A percentile compares a stretch with the other conserved stretches of the same genome.
These are phyloP conservation scores for Amblyornis subalaris DNA, from an alignment of 2,113 vertebrate genomes.

Conservation along the genomic window DNA sequence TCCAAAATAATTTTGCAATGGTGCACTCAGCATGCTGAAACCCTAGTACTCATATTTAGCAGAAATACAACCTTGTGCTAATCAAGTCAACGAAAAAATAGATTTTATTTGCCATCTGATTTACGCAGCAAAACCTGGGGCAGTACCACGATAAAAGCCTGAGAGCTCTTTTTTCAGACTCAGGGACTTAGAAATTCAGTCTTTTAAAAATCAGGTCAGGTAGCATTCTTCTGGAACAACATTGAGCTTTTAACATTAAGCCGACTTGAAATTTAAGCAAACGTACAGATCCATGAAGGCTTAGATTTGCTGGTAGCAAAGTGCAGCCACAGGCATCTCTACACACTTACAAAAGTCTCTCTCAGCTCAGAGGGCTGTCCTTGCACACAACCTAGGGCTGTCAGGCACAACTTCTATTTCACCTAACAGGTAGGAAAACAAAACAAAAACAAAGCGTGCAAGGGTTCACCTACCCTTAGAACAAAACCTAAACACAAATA, in stretches of 20 bases:
- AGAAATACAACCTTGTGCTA: not conserved
- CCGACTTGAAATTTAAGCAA: not conserved
- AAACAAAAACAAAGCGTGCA: not conserved
- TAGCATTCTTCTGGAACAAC: not conserved
- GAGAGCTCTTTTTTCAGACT: not conserved
- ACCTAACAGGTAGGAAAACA: not conserved
- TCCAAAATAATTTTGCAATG: not conserved
- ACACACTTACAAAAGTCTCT: fast-evolving
- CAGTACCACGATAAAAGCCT: not conserved
- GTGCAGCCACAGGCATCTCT: not conserved
- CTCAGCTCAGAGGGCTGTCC: not conserved
- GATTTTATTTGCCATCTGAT: not conserved
- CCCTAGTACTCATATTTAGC: not conserved
- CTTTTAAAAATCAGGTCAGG: not conserved
- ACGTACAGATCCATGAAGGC: not conserved
- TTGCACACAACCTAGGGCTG: not conserved
- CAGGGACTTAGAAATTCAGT: not conserved
- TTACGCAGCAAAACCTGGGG: not conserved
- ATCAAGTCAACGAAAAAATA: not conserved
- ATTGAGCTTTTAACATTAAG: not conserved
- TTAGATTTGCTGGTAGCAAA: not conserved
- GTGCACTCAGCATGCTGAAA: not conserved
- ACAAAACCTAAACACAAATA: not conserved
- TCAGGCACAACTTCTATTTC: not conserved
- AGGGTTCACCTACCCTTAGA: not conserved